These are phyloP conservation scores for Eugnorisma glareosa DNA, from an alignment of 2,888 invertebrate genomes.

Conservation along the genomic window DNA sequence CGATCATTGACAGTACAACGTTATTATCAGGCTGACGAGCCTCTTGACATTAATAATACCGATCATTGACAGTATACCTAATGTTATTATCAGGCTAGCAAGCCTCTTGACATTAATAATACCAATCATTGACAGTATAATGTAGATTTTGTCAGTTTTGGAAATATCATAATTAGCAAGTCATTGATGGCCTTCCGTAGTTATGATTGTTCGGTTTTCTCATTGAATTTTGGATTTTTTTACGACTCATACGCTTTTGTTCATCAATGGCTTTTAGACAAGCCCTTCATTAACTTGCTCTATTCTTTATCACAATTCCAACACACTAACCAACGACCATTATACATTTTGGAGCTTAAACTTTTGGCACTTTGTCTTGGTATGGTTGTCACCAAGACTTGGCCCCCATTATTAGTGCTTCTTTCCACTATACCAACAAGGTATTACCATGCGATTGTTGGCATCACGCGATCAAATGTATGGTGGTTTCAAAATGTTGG, in stretches of 20 bases:
- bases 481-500: too few relatives aligned
- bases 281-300: not conserved
- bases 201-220: not conserved
- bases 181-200: too few relatives aligned
- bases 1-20: too few relatives aligned
- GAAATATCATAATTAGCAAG: too few relatives aligned
- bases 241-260: not conserved
- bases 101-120: not conserved
- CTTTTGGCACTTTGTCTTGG: not conserved
- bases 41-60: not conserved
- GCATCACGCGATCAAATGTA: too few relatives aligned
- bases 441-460: too few relatives aligned
- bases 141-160: too few relatives aligned
- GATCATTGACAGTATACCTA: too few relatives aligned
- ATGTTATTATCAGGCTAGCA: too few relatives aligned
- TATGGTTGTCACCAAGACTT: not conserved
- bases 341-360: not conserved
- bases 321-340: not conserved
- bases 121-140: too few relatives aligned
- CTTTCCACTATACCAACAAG: not conserved
- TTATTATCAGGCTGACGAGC: too few relatives aligned
- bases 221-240: not conserved
- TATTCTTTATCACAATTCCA: not conserved
- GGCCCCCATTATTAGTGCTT: not conserved
- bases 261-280: not conserved